Percentiles rank a stretch among this genome's conserved stretches.
Evolutionary conservation across 37 sponge, comb jelly and placozoan genomes (phyloP).

Genomic region (Chondrilla cf. caribensis): DNA sequence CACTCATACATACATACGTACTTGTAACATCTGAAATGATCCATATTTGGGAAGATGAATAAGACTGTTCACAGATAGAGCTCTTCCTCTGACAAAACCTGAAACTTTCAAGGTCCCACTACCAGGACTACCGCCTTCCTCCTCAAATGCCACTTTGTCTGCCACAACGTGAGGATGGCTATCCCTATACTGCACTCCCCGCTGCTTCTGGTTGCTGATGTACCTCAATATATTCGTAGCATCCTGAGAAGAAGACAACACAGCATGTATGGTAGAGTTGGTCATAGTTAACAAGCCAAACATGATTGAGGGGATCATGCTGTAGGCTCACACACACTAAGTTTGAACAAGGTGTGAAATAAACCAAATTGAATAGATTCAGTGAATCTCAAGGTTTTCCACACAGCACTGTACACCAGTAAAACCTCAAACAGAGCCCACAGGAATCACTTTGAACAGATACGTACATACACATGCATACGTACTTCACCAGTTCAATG

Average conservation of each 20-base stretch:
- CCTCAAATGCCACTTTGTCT: constrained; percentile 42
- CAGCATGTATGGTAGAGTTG: too few relatives aligned
- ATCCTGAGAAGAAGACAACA: constrained; percentile 52
- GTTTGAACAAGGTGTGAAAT: background rate
- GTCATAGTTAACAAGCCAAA: too few relatives aligned
- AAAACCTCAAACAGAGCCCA: background rate
- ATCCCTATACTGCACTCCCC: constrained; percentile 58
- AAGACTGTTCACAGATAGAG: constrained; percentile 78
- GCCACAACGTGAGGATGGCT: constrained; percentile 63
- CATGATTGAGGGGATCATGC: too few relatives aligned
- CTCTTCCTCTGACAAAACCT: constrained; percentile 82
- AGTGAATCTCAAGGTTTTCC: too few relatives aligned
- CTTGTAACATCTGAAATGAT: constrained; percentile 72
- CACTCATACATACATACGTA: background rate
- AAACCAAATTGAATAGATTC: background rate
- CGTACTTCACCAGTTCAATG: too few relatives aligned
- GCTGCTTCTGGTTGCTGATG: constrained; percentile 57
- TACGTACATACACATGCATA: too few relatives aligned
- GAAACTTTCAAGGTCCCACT: constrained; percentile 52
- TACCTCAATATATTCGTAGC: constrained; percentile 51
- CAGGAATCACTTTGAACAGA: too few relatives aligned
- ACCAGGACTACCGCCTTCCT: constrained; percentile 19
- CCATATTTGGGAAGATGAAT: constrained; percentile 80
- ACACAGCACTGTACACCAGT: too few relatives aligned
- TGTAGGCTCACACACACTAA: background rate